Base-by-base conservation (phyloP, 2,797 vertebrate species). In the Acomys russatus region DNA sequence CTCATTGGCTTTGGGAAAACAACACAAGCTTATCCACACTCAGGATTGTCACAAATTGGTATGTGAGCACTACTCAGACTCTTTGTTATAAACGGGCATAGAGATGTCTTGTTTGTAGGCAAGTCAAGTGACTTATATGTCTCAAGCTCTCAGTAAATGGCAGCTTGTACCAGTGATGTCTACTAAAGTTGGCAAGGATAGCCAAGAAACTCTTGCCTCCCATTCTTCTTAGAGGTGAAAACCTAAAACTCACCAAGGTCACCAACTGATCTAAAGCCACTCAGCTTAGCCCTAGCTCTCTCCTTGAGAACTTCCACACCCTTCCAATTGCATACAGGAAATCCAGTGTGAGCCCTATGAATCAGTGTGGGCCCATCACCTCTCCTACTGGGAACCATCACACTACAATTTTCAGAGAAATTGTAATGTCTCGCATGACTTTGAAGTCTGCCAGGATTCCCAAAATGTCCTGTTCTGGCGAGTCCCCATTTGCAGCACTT, bases 331-430 rank as follows among this genome's bases (percentile, higher is more conserved):
- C 38, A 82, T 14, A 56, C 51, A 35, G 14, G 44, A 70, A 6
- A n/a, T 64, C 10, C 44, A 28, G 14, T 22, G 20, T 74, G 82
- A 92, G 44, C 18, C 38, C 56, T 49, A 9, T 33, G 23, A 3
- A n/a, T 18, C 25, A 49, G 28, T 51, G 4, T 23, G 77, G 12
- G 4, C 8, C 71, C 71, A 54, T 56, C 76, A 76, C 54, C 64
- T 23, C 1, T 23, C 7, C 6, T 1, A 4, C 9, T 35, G 10
- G 20, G 35, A 11, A 20, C 59, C 1, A 0, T 20, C 17, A 66
- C 22, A 25, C 7, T n/a, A n/a, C 44, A 44, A 23, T 79, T 22
- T 87, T 66, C 70, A 88, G 61, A 82, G 30, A 59, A 7, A 8
- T 10, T 23, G 3, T 54, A 64, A 25, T 0, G 6, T 80, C 7